Base-by-base conservation (phyloP, 2,113 vertebrate genomes). In the Gymnogyps californianus region DNA sequence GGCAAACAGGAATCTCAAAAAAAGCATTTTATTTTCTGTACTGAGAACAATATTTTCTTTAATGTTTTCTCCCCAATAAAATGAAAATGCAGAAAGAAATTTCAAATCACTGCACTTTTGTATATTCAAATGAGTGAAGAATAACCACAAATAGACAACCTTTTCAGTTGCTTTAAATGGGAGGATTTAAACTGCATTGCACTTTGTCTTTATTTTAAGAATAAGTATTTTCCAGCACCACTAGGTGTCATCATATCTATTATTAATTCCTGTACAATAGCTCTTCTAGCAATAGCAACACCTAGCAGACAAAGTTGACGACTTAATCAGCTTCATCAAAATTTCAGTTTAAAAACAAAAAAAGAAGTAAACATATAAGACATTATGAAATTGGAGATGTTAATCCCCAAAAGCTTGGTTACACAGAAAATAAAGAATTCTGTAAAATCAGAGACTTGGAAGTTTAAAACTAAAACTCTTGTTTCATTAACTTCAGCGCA, bases 161-260 rank as follows among this genome's bases (percentile, higher is more conserved):
- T 65, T 80, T 46, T 17, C 10, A 5, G 16, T 16, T 38, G 36
- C 44, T 82, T 89, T 89, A 47, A 40, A 46, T 31, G 8, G 6
- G 13, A 19, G 17, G 47, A 46, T 83, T 82, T 87, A 46, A 65
- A 49, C 8, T 19, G 12, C 14, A 6, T 36, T 55, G 6, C 8
- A 25, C 26, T 92, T 78, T 2, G 5, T 28, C 34, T 46, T 77
- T 78, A 31, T 85, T 82, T 86, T 49, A 84, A 36, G 62, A 52
- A 42, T 71, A 59, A 59, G 8, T 92, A 87, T 97, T 93, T 87
- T 49, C 36, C 44, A 72, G 46, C 31, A 88, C 98, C 98, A 97
- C 98, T 98, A 98, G 98, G 92, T 98, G 98, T 98, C 98, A 96
- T 97, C 52, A 9, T 97, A 34, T 88, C 94, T 98, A 90, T 86